A percentile compares a stretch with the other conserved stretches of the same genome.
phyloP scores from a whole-genome alignment of 2,113 vertebrate genomes.

The Pluvialis apricaria region DNA sequence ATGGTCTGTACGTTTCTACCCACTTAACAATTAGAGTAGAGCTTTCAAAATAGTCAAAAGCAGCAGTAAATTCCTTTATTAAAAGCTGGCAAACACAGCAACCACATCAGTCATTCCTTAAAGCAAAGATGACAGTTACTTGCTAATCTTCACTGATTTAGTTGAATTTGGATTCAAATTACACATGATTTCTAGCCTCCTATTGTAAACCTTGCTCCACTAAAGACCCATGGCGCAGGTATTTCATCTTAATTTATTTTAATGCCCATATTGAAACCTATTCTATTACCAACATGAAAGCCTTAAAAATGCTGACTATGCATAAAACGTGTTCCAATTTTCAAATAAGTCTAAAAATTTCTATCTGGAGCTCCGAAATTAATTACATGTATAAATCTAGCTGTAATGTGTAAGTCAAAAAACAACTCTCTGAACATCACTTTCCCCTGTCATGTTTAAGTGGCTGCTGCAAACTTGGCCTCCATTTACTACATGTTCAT shows the following conservation, averaged over 20 bases:
- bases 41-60: conserved; percentile 18
- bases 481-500: background rate
- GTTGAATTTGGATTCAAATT: background rate
- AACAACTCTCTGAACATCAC: background rate
- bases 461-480: background rate
- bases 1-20: background rate
- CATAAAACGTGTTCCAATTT: background rate
- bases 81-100: background rate
- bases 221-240: background rate
- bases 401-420: background rate
- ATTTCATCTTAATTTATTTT: background rate
- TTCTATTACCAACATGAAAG: background rate
- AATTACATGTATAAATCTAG: background rate
- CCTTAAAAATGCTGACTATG: background rate
- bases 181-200: background rate
- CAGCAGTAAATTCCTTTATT: conserved; percentile 4
- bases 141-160: background rate
- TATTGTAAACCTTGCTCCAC: background rate
- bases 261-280: background rate
- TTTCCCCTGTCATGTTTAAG: background rate
- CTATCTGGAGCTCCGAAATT: background rate
- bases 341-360: background rate
- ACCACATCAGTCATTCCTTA: background rate
- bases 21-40: conserved; percentile 34
- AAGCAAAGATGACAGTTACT: background rate